Evolutionary conservation across 1,140 invertebrate genomes (phyloP).

Genomic region (Drosophila kurseongensis): DNA sequence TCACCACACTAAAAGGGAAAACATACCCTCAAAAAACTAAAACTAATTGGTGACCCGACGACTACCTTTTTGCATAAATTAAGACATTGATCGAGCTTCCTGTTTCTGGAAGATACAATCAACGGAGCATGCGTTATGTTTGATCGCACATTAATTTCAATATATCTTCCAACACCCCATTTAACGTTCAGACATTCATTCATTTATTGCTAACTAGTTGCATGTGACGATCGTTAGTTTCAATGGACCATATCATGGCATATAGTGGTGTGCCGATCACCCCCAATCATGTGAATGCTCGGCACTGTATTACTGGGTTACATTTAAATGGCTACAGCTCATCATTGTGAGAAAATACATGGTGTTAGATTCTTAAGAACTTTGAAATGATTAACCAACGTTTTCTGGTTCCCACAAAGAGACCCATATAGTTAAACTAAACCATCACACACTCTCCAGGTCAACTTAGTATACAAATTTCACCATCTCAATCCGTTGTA

Average conservation of each 20-base stretch:
- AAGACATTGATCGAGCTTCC: conserved; percentile 57
- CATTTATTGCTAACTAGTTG: conserved; percentile 61
- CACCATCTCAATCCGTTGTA: conserved; percentile 63
- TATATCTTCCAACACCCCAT: conserved; percentile 20
- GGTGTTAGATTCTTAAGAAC: neutral
- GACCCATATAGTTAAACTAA: conserved; percentile 5
- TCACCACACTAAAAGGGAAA: conserved; percentile 45
- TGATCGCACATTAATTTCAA: conserved; percentile 76
- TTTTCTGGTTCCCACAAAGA: neutral
- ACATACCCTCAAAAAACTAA: conserved; percentile 67
- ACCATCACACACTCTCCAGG: conserved; percentile 10
- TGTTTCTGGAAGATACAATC: conserved; percentile 59
- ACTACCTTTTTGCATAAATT: conserved; percentile 60
- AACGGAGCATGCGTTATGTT: conserved; percentile 32
- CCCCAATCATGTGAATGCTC: conserved; percentile 8
- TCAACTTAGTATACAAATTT: conserved; percentile 64
- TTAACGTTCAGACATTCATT: neutral
- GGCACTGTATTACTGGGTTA: conserved; percentile 4
- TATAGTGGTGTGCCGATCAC: conserved; percentile 3
- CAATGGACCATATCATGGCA: conserved; percentile 58
- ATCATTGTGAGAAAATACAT: conserved; percentile 2
- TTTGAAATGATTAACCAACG: conserved; percentile 11
- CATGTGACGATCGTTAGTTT: conserved; percentile 72
- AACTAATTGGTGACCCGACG: conserved; percentile 58
- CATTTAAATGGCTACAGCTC: conserved; percentile 11